These are phyloP conservation scores for Drosophila leontia DNA, from an alignment of 1,140 invertebrate species.

Conservation along the genomic window DNA sequence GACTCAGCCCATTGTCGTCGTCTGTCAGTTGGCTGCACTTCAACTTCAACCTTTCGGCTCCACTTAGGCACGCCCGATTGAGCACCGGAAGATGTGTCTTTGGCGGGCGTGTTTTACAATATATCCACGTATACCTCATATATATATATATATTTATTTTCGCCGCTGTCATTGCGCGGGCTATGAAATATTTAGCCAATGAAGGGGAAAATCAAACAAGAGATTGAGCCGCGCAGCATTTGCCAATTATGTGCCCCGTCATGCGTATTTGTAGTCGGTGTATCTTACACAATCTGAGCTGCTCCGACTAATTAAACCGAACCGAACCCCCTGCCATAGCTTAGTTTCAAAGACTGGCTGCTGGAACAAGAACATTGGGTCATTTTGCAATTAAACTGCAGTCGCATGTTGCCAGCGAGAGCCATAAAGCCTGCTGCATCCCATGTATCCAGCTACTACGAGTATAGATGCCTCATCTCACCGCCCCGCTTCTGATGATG, in stretches of 20 bases:
- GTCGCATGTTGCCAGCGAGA: constrained; percentile 36
- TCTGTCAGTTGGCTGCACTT: constrained; percentile 58
- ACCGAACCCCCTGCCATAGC: constrained; percentile 8
- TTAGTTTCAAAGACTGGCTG: constrained; percentile 28
- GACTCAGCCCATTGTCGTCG: constrained; percentile 48
- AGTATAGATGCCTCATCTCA: constrained; percentile 3
- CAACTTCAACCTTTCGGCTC: constrained; percentile 65
- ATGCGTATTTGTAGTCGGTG: constrained; percentile 48
- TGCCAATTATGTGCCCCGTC: constrained; percentile 73
- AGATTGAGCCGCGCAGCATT: constrained; percentile 42
- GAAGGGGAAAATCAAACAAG: constrained; percentile 76
- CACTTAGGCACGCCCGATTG: constrained; percentile 78
- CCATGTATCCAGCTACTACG: constrained; percentile 28
- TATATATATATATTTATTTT: constrained; percentile 14
- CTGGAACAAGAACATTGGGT: constrained; percentile 48
- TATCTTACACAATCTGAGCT: constrained; percentile 64
- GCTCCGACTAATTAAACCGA: constrained; percentile 67
- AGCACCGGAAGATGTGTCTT: constrained; percentile 58
- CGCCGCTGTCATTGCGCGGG: constrained; percentile 39
- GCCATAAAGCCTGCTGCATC: constrained; percentile 32
- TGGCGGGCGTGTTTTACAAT: constrained; percentile 54
- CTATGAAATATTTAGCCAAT: constrained; percentile 69
- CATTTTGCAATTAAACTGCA: constrained; percentile 78
- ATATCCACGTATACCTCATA: constrained; percentile 14
- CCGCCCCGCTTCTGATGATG: constrained; percentile 63